Base-by-base conservation (phyloP, 23 tunicate genomes). In the Ascidia mentula region DNA sequence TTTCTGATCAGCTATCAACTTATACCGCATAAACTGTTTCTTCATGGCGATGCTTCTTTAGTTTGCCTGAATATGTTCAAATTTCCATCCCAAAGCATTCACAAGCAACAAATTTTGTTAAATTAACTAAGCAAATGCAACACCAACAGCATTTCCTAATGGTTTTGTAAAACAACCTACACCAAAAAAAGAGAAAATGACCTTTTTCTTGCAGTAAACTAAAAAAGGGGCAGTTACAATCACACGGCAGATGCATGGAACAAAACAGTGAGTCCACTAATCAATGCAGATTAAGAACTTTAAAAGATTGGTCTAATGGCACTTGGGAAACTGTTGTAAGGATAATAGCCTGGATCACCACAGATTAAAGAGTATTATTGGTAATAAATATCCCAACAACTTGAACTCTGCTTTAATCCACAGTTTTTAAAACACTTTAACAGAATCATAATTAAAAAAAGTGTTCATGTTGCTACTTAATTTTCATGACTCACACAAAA, bases 21-120 rank as follows among this genome's bases (percentile, higher is more conserved):
- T 81, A 75, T 90, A 90, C 38, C 96, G 79, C 89, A 90, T 84
- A 18, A 90, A 61, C 72, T 90, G 96, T 36, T 90, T 90, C 74
- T 80, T 90, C 90, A 86, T 86, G 37, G 8, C 72, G 69, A 26
- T n/a, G n/a, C n/a, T n/a, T n/a, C n/a, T n/a, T n/a, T n/a, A n/a
- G n/a, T n/a, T n/a, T n/a, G n/a, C n/a, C n/a, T n/a, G n/a, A n/a
- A n/a, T n/a, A n/a, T n/a, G n/a, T n/a, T n/a, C n/a, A n/a, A n/a
- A n/a, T n/a, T n/a, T n/a, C n/a, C n/a, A n/a, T n/a, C n/a, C n/a
- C n/a, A n/a, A n/a, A n/a, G n/a, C n/a, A n/a, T n/a, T n/a, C n/a
- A n/a, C n/a, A n/a, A n/a, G n/a, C n/a, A n/a, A n/a, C n/a, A n/a
- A n/a, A n/a, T n/a, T n/a, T n/a, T n/a, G n/a, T n/a, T n/a, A n/a